phyloP scores from a whole-genome alignment of 2,797 vertebrate species.

The Eulemur mongoz region DNA sequence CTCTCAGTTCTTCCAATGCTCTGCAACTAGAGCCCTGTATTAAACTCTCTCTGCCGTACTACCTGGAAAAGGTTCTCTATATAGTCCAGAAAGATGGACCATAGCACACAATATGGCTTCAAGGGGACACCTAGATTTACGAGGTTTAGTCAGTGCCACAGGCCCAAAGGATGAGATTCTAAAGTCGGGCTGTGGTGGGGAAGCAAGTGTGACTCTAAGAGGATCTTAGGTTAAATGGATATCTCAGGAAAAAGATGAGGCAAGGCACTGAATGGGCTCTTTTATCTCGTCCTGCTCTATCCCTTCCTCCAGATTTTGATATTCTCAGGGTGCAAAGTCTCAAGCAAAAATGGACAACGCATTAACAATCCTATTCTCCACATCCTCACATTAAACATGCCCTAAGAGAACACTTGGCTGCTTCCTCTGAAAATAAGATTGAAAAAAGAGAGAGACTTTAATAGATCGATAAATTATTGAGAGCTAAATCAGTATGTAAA shows the following conservation, averaged over 20 bases:
- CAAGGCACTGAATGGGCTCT: not conserved
- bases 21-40: not conserved
- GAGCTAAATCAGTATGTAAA: slow-evolving; percentile 68
- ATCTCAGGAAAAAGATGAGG: slow-evolving; percentile 4
- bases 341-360: slow-evolving; percentile 30
- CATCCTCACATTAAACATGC: not conserved
- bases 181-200: not conserved
- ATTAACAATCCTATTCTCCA: slow-evolving; percentile 25
- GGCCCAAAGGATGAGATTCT: not conserved
- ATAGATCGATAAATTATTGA: slow-evolving; percentile 80
- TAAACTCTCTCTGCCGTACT: not conserved
- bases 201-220: not conserved
- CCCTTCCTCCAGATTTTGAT: not conserved
- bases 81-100: not conserved
- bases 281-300: not conserved
- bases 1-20: not conserved
- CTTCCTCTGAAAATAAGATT: slow-evolving; percentile 66
- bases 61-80: not conserved
- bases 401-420: slow-evolving; percentile 59
- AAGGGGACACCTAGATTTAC: not conserved
- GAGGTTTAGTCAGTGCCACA: not conserved
- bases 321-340: slow-evolving; percentile 39
- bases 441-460: slow-evolving; percentile 44
- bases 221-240: not conserved
- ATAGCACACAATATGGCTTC: not conserved